These are phyloP conservation scores for Nemurella pictetii DNA, from an alignment of 2,888 invertebrate genomes.

Conservation along the genomic window DNA sequence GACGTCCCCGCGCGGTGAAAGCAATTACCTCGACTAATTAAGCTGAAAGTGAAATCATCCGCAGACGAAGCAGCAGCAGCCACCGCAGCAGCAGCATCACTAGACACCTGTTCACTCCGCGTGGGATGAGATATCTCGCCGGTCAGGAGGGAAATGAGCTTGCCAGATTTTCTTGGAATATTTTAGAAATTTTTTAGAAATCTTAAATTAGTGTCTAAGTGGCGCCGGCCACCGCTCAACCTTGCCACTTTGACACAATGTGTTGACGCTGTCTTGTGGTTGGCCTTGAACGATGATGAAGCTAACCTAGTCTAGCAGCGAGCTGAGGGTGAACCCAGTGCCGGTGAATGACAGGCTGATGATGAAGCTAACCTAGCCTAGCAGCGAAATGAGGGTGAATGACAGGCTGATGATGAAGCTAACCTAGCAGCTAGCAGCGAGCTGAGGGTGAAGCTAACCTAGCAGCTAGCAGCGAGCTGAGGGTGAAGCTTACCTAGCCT, in stretches of 20 bases:
- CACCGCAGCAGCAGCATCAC: neutral
- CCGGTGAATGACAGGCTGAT: neutral
- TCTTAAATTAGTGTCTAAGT: too few species aligned
- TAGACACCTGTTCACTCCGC: neutral
- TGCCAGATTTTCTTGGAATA: neutral
- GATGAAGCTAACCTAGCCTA: too few species aligned
- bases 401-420: too few species aligned
- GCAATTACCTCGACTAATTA: slow-evolving; percentile 9
- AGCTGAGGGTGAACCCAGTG: too few species aligned
- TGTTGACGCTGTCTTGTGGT: neutral
- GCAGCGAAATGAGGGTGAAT: too few species aligned
- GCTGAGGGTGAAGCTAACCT: too few species aligned
- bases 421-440: too few species aligned
- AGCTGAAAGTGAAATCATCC: slow-evolving; percentile 6
- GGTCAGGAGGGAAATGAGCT: too few species aligned
- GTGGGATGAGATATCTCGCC: neutral
- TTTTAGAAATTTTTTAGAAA: neutral
- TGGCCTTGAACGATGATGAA: too few species aligned
- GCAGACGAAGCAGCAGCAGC: neutral
- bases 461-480: too few species aligned
- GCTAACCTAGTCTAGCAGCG: too few species aligned
- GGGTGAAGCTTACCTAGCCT: too few species aligned
- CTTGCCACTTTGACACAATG: neutral
- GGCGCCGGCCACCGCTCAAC: neutral
- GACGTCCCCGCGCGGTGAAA: neutral